phyloP scores from a whole-genome alignment of 2,797 vertebrate genomes.

The Rhadinocentrus ornatus region DNA sequence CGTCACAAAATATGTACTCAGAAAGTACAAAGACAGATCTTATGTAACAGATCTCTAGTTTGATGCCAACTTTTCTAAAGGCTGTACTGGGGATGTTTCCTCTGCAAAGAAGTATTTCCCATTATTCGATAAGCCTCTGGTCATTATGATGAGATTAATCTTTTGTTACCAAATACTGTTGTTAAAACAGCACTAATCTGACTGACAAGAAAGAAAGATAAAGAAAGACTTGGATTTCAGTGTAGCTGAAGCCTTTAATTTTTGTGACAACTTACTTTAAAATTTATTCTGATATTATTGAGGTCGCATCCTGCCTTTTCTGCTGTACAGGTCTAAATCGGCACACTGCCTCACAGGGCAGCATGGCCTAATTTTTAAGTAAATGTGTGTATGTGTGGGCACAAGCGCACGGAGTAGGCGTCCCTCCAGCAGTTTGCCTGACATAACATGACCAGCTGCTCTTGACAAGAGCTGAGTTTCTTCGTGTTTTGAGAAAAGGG shows the following conservation, averaged over 20 bases:
- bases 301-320: conserved; percentile 54
- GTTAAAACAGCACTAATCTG: conserved; percentile 1
- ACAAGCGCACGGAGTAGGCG: conserved; percentile 57
- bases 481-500: conserved; percentile 64
- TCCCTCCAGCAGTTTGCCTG: conserved; percentile 72
- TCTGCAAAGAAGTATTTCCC: not conserved
- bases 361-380: conserved; percentile 72
- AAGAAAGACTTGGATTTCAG: conserved; percentile 1
- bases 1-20: not conserved
- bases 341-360: conserved; percentile 68
- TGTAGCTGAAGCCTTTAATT: not conserved
- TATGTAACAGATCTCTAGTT: not conserved
- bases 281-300: conserved; percentile 48
- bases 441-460: conserved; percentile 78
- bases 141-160: conserved; percentile 8
- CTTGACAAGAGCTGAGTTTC: conserved; percentile 64
- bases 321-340: conserved; percentile 65
- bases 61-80: not conserved
- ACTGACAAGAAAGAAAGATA: not conserved
- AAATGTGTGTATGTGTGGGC: conserved; percentile 69
- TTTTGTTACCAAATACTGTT: conserved; percentile 5
- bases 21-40: not conserved
- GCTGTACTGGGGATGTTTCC: not conserved
- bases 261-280: conserved; percentile 19
- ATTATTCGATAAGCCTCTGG: conserved; percentile 1